Evolutionary conservation across 1,140 invertebrate species (phyloP).

Genomic region (Proales similis): DNA sequence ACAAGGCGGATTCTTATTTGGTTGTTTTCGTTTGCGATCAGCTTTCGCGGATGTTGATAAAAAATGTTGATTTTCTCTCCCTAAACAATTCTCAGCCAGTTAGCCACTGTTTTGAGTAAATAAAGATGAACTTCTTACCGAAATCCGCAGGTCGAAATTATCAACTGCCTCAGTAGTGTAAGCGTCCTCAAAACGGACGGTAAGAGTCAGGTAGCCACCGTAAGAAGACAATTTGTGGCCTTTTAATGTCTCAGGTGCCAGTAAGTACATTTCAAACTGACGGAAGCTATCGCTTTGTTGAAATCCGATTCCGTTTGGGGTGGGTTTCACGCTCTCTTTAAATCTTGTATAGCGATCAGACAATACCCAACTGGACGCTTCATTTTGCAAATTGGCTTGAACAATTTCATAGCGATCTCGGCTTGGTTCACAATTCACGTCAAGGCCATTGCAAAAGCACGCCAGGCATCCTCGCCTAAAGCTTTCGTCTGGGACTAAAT

Average conservation of each 20-base stretch:
- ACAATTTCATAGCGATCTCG: constrained; percentile 8
- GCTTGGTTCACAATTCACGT: constrained; percentile 63
- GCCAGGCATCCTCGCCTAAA: constrained; percentile 84
- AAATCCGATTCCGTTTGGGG: background rate
- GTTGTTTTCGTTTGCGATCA: constrained; percentile 5
- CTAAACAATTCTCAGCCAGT: too few species aligned
- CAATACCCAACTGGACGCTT: constrained; percentile 9
- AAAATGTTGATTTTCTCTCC: too few species aligned
- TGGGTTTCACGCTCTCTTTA: background rate
- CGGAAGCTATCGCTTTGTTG: background rate
- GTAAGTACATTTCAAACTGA: constrained; percentile 60
- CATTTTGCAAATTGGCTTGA: background rate
- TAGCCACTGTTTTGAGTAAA: too few species aligned
- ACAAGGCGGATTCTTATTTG: constrained; percentile 1
- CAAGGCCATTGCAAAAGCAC: constrained; percentile 96
- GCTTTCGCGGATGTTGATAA: background rate
- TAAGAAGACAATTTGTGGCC: constrained; percentile 75
- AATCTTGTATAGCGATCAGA: constrained; percentile 2
- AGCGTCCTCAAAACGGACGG: constrained; percentile 19
- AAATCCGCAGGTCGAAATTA: background rate
- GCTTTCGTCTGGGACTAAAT: constrained; percentile 69
- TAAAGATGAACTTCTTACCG: constrained; percentile 1
- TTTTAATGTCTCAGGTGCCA: constrained; percentile 65
- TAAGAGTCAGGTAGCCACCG: constrained; percentile 65
- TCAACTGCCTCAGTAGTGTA: background rate